A percentile compares a stretch with the other conserved stretches of the same genome.
Evolutionary conservation across 1,140 invertebrate species (phyloP).

Genomic region (Saxidomus purpurata): DNA sequence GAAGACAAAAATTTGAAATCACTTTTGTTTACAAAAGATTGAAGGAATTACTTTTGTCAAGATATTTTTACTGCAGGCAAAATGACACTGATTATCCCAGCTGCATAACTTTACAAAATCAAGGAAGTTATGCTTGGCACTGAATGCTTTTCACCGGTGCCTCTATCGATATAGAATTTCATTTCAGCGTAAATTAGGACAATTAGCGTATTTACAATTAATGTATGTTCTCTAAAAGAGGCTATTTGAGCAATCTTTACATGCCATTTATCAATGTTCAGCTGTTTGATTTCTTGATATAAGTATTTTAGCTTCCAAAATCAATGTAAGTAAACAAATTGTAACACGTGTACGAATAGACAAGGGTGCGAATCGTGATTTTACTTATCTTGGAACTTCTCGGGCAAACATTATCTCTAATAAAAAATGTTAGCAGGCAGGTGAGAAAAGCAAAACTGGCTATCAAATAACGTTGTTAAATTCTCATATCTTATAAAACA

Average conservation of each 20-base stretch:
- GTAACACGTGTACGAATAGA: slow-evolving; percentile 47
- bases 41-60: too few species aligned
- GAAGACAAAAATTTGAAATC: too few species aligned
- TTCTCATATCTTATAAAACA: slow-evolving; percentile 17
- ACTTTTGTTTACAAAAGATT: too few species aligned
- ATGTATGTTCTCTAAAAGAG: slow-evolving; percentile 1
- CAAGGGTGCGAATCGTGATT: slow-evolving; percentile 24
- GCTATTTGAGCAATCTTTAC: slow-evolving; percentile 18
- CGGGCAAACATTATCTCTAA: background rate
- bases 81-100: too few species aligned
- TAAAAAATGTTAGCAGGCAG: background rate
- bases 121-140: background rate
- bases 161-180: background rate
- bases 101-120: too few species aligned
- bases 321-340: slow-evolving; percentile 43
- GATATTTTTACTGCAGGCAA: too few species aligned
- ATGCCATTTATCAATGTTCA: slow-evolving; percentile 40
- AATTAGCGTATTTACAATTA: slow-evolving; percentile 8
- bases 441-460: background rate
- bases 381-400: slow-evolving; percentile 5
- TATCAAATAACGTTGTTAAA: slow-evolving; percentile 1
- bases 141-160: background rate
- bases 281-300: slow-evolving; percentile 34
- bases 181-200: slow-evolving; percentile 28
- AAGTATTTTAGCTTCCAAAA: slow-evolving; percentile 34